phyloP scores from a whole-genome alignment of 92 coral and sea anemone genomes.

The Ricordea florida region DNA sequence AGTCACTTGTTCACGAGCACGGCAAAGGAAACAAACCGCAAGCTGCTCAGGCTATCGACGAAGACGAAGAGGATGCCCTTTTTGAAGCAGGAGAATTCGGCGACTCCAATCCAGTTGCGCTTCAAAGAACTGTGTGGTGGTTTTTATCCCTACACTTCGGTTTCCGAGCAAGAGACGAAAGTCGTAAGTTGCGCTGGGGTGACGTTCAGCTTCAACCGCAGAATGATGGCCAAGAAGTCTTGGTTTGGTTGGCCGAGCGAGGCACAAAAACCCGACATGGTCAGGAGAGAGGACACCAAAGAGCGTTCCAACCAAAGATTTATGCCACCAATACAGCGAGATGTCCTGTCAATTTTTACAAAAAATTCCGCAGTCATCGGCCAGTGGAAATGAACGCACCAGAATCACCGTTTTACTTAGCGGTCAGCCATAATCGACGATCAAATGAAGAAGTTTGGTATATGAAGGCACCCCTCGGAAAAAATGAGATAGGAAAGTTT shows the following conservation, averaged over 20 bases:
- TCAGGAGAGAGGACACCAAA: no score
- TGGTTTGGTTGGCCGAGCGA: no score
- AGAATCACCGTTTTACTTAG: background rate
- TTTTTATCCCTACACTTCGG: background rate
- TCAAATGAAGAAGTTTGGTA: background rate
- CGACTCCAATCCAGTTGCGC: no score
- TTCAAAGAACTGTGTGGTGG: background rate
- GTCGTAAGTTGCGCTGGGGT: no score
- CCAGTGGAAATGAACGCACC: background rate
- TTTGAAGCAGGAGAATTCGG: no score
- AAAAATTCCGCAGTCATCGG: background rate
- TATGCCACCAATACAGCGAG: background rate
- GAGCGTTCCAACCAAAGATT: no score
- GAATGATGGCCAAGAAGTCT: no score
- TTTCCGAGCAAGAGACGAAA: background rate
- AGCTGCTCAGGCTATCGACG: conserved; percentile 13
- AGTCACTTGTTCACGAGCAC: background rate
- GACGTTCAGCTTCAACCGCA: no score
- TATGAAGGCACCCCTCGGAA: background rate
- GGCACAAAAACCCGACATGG: no score
- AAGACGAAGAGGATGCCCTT: conserved; percentile 19
- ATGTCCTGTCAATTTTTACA: background rate
- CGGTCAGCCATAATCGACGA: background rate
- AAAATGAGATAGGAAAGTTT: background rate
- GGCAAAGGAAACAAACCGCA: conserved; percentile 39